Base-by-base conservation (phyloP, 2,888 invertebrate species). In the Eueremaeus valkanovi region DNA sequence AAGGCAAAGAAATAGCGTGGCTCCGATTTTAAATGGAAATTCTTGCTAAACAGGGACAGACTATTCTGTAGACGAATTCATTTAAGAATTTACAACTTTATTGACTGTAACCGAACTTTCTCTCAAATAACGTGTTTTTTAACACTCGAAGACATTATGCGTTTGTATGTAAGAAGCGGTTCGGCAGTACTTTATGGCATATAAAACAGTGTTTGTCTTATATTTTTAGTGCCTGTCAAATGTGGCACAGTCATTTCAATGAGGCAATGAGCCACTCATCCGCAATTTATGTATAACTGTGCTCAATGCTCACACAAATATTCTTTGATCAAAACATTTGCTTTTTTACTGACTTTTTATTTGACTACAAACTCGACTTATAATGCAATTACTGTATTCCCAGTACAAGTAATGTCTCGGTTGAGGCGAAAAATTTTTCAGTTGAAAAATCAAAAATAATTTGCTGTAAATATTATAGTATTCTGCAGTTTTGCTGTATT, bases 391-490 rank as follows among this genome's bases (percentile, higher is more conserved):
- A 55, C 55, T 27, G 55, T 27, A 27, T 6, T 27, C 55, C 24
- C 24, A 24, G 21, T 8, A 55, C 13, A 24, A 1, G 55, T 55
- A n/a, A n/a, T n/a, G n/a, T n/a, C n/a, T n/a, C n/a, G n/a, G 3
- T 55, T 27, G 27, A 27, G 55, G 27, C 24, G 55, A 55, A 55
- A 49, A 55, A 3, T 55, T 21, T 55, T 55, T 55, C 27, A 55
- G 55, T 18, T 55, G 55, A 55, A 55, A 27, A 55, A 55, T 55
- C 55, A 55, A 55, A 55, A 55, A 55, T 55, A 55, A 55, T 55
- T 55, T 55, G 51, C 21, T 51, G 55, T 55, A 55, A 55, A 55
- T 21, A 27, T 24, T 27, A 11, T 24, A 24, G 21, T 11, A 27
- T 24, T 24, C 11, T 55, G 6, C n/a, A 21, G 45, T 18, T 51